These are phyloP conservation scores for Brachyhypopomus occidentalis DNA, from an alignment of 2,113 vertebrate species.

Conservation along the genomic window DNA sequence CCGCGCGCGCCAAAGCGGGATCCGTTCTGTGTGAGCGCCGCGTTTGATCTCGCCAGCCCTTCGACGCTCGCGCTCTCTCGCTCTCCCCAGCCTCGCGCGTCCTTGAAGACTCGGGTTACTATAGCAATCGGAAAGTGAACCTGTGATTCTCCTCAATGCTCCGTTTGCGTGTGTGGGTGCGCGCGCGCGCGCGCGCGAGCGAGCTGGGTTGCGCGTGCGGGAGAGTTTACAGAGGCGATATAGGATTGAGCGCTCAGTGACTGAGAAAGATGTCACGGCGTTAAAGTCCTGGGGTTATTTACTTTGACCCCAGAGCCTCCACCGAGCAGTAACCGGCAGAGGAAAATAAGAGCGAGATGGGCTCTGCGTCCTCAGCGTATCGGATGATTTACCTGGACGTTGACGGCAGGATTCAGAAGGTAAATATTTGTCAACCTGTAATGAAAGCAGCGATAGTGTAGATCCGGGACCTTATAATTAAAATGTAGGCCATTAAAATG, in stretches of 20 bases:
- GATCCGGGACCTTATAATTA: too few species aligned
- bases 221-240: background rate
- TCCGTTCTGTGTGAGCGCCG: too few species aligned
- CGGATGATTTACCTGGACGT: conserved; percentile 74
- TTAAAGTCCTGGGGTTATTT: background rate
- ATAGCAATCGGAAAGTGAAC: too few species aligned
- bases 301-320: conserved; percentile 12
- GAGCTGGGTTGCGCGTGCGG: background rate
- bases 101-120: too few species aligned
- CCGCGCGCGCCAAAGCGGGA: too few species aligned
- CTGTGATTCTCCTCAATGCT: background rate
- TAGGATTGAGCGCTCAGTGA: background rate
- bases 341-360: conserved; percentile 59
- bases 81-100: too few species aligned
- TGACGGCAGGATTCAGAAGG: conserved; percentile 74
- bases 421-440: conserved; percentile 30
- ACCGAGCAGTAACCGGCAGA: background rate
- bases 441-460: too few species aligned
- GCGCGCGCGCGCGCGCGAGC: background rate
- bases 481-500: too few species aligned
- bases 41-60: too few species aligned
- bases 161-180: background rate
- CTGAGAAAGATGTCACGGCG: background rate
- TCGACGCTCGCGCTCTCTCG: too few species aligned
- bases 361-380: conserved; percentile 72